Evolutionary conservation across 1,140 invertebrate species (phyloP), one percentile per base, ranked within the genome.

Genomic region (Heliconius hermathena): DNA sequence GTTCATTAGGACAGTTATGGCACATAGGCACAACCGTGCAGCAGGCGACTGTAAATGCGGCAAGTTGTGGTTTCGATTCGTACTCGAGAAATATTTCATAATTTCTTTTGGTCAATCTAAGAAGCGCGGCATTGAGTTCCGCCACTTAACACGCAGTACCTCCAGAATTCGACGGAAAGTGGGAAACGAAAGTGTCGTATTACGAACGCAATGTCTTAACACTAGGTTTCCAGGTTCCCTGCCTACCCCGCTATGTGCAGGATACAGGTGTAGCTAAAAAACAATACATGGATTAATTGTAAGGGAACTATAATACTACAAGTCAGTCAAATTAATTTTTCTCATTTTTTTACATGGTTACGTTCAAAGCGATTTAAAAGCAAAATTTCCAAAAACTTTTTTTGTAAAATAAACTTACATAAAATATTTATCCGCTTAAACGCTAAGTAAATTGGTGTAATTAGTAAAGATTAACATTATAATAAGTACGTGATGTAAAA

Each of bases 351-450:
- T 33, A 33, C 33, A 8, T 33, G 5, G 33, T 33, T 33, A 33
- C 5, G 33, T 33, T 33, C 5, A 33, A 33, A 33, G 33, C 33
- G 2, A 54, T 54, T 18, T 54, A 54, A 54, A 54, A 54, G 18
- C 5, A 54, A 26, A 71, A 33, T 38, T 6, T 1, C 49, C 16
- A 6, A 52, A 49, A 49, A 41, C 2, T 13, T 13, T 46, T 52
- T 52, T 18, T 20, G 6, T 20, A 52, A 52, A 52, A 52, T 20
- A 52, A 52, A 20, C 6, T 52, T 18, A 18, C 49, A 52, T 20
- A 52, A 18, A 41, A 41, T 41, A 73, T 73, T 41, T 73, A 66
- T 66, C 60, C 60, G 60, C n/a, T 66, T 66, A 66, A 66, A 66
- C 22, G 13, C 9, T 26, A 29, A 66, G 13, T 66, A 66, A 66